Percentiles rank a stretch among this genome's conserved stretches.
phyloP scores from a whole-genome alignment of 2,113 vertebrate genomes.

The Cyprinodon brontotheroides region DNA sequence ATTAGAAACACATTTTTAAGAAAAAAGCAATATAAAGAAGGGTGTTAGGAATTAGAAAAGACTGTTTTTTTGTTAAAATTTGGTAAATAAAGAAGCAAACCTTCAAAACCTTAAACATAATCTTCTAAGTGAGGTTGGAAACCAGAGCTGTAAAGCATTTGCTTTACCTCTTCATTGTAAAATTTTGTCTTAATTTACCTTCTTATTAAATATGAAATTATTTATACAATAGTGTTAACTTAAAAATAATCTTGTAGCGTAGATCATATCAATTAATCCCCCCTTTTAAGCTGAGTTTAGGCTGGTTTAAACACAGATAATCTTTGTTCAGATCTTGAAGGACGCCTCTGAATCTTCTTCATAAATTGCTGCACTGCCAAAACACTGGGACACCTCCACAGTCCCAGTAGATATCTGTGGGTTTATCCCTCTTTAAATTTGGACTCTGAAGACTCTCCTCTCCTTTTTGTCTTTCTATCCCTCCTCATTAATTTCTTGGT shows the following conservation, averaged over 20 bases:
- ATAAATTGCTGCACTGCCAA: slow-evolving; percentile 20
- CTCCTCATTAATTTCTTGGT: slow-evolving; percentile 57
- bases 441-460: slow-evolving; percentile 39
- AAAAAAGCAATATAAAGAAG: background rate
- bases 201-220: background rate
- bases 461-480: slow-evolving; percentile 28
- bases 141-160: slow-evolving; percentile 18
- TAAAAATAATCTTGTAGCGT: background rate
- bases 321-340: slow-evolving; percentile 25
- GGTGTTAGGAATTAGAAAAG: slow-evolving; percentile 4
- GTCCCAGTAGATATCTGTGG: slow-evolving; percentile 33
- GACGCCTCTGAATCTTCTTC: slow-evolving; percentile 25
- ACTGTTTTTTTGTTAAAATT: background rate
- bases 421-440: slow-evolving; percentile 38
- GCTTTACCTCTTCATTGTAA: background rate
- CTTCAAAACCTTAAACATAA: slow-evolving; percentile 27
- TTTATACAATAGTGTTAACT: background rate
- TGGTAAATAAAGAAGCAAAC: slow-evolving; percentile 44
- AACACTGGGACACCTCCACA: slow-evolving; percentile 24
- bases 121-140: background rate
- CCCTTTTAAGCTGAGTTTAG: background rate
- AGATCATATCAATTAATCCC: background rate
- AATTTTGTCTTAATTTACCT: background rate
- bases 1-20: background rate
- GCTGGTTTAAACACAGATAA: slow-evolving; percentile 9